Conservation (phyloP, 2,113 vertebrate genomes). For the Sprattus sprattus region DNA sequence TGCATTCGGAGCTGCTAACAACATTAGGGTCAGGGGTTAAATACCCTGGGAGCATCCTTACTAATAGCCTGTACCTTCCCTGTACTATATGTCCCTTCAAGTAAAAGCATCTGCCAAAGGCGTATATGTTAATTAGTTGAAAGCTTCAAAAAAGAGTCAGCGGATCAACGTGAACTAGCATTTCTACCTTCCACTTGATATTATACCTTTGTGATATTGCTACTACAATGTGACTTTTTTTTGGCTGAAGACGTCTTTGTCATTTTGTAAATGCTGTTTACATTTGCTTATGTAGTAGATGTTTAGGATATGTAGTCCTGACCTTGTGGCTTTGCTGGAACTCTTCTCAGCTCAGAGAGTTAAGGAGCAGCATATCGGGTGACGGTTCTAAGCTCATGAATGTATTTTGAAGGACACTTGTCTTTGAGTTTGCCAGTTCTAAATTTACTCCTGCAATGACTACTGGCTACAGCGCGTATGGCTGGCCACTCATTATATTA, state of each 20-base stretch:
- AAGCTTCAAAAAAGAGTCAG: not conserved
- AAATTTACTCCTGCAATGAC: conserved; percentile 16
- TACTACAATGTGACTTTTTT: not conserved
- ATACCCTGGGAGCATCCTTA: not conserved
- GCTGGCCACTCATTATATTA: conserved; percentile 21
- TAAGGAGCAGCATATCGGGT: not conserved
- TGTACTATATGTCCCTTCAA: too few species aligned
- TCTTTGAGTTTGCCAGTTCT: not conserved
- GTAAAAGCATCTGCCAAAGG: too few species aligned
- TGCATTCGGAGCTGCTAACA: not conserved
- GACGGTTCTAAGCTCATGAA: not conserved
- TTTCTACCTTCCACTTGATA: too few species aligned
- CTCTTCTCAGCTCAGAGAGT: not conserved
- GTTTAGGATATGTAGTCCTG: not conserved
- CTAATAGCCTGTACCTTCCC: not conserved
- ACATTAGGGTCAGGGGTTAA: not conserved
- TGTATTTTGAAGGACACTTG: not conserved
- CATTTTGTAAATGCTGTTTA: not conserved
- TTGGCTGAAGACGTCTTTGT: too few species aligned
- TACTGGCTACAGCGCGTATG: not conserved
- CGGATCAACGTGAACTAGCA: not conserved
- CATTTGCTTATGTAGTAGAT: not conserved
- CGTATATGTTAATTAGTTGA: not conserved
- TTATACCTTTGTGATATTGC: not conserved
- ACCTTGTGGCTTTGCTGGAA: not conserved